phyloP scores from a whole-genome alignment of 2,888 invertebrate genomes.

The Tachina lurida region DNA sequence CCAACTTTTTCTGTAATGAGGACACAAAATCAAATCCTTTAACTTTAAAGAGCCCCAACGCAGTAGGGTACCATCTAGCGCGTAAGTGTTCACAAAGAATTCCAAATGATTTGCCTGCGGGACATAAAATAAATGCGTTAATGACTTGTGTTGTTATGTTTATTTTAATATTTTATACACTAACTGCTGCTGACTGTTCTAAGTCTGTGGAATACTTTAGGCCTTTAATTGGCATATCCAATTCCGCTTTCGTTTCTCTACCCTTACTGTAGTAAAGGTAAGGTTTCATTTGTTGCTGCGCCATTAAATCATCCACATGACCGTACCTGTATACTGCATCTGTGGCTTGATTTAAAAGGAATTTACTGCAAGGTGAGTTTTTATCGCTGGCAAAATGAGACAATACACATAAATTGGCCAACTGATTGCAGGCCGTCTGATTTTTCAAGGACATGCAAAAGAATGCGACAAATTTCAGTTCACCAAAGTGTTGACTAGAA shows the following conservation, averaged over 20 bases:
- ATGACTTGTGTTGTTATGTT: not conserved
- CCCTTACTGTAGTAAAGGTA: conserved; percentile 81
- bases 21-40: conserved; percentile 78
- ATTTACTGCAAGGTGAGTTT: conserved; percentile 83
- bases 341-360: conserved; percentile 80
- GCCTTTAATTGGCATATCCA: conserved; percentile 69
- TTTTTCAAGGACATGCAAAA: conserved; percentile 82
- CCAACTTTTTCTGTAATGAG: conserved; percentile 49
- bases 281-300: conserved; percentile 76
- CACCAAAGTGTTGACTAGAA: conserved; percentile 75
- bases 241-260: conserved; percentile 74
- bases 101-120: conserved; percentile 71
- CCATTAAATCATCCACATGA: conserved; percentile 77
- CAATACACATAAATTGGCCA: conserved; percentile 88
- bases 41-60: conserved; percentile 78
- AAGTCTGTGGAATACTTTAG: conserved; percentile 44
- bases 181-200: conserved; percentile 15
- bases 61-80: conserved; percentile 76
- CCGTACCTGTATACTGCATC: conserved; percentile 79
- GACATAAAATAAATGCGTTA: conserved; percentile 16
- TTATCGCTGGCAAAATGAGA: conserved; percentile 84
- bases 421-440: conserved; percentile 86
- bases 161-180: not conserved
- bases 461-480: conserved; percentile 81
- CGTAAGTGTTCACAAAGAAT: conserved; percentile 76